Base-by-base conservation (phyloP, 2,797 vertebrate species). In the Molothrus aeneus region DNA sequence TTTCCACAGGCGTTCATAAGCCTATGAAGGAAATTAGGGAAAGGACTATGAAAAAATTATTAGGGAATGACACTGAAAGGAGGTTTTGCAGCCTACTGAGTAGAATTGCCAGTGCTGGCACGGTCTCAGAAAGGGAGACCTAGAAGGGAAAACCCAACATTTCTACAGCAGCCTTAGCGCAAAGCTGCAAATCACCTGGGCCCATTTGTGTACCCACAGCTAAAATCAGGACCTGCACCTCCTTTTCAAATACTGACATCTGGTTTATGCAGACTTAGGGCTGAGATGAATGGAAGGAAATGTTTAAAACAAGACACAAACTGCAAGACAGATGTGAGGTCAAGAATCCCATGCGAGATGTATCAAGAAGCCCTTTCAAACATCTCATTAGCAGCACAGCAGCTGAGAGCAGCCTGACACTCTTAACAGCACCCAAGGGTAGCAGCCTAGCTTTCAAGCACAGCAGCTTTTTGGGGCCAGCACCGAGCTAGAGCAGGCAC, bases 361-460 rank as follows among this genome's bases (percentile, higher is more conserved):
- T 80, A 85, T 84, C 40, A 56, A 85, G 91, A 70, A 82, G 78
- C 60, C 51, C 38, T 85, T 92, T 84, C 84, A 93, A 91, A 92
- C 51, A 48, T 75, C 86, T 84, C 77, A 51, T 54, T 57, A 94
- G 82, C 90, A 70, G 75, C 56, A 48, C 2, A 16, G 68, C 89
- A 88, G 86, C 86, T 7, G 47, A 83, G 8, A 45, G 43, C 79
- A 83, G 83, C 31, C 64, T 8, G 42, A 65, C 29, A n/a, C 48
- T 10, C 24, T 21, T 8, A 53, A 26, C 54, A 79, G 91, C 59
- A 68, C 70, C 74, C 87, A 50, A 34, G 66, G 47, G 83, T 6
- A 88, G 82, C 74, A 80, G 79, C 29, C 48, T 2, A 6, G 24
- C 47, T 63, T 32, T 38, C 0, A 3, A 71, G 45, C 3, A 0